Evolutionary conservation across 2,113 vertebrate species (phyloP).

Genomic region (Eubucco bourcierii): DNA sequence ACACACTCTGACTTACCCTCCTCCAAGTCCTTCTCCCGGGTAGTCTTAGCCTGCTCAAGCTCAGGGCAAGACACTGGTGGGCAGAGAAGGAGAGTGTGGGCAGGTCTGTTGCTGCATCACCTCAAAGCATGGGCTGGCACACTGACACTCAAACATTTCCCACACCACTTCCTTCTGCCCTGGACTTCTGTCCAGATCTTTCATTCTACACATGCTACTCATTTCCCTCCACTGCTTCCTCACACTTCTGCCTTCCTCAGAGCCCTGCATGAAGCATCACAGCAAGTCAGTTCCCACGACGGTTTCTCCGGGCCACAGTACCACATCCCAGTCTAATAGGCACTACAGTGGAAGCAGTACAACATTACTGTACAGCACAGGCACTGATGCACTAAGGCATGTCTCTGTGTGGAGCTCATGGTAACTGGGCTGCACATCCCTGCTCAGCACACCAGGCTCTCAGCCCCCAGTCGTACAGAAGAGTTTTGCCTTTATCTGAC

Average conservation of each 20-base stretch:
- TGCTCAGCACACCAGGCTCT: background rate
- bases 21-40: constrained; percentile 49
- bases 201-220: background rate
- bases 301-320: background rate
- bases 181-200: background rate
- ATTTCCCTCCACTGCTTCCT: background rate
- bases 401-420: background rate
- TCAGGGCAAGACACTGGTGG: constrained; percentile 53
- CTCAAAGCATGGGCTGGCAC: background rate
- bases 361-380: background rate
- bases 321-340: background rate
- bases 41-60: constrained; percentile 50
- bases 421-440: background rate
- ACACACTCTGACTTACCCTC: constrained; percentile 53
- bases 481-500: background rate
- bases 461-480: background rate
- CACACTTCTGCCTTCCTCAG: background rate
- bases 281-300: background rate
- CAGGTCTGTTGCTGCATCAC: background rate
- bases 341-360: background rate
- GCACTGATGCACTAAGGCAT: background rate
- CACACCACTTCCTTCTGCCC: background rate
- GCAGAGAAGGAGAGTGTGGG: constrained; percentile 43
- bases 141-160: background rate
- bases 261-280: background rate